These are phyloP conservation scores for Pseudochirops cupreus DNA, from an alignment of 2,797 vertebrate species.

Conservation along the genomic window DNA sequence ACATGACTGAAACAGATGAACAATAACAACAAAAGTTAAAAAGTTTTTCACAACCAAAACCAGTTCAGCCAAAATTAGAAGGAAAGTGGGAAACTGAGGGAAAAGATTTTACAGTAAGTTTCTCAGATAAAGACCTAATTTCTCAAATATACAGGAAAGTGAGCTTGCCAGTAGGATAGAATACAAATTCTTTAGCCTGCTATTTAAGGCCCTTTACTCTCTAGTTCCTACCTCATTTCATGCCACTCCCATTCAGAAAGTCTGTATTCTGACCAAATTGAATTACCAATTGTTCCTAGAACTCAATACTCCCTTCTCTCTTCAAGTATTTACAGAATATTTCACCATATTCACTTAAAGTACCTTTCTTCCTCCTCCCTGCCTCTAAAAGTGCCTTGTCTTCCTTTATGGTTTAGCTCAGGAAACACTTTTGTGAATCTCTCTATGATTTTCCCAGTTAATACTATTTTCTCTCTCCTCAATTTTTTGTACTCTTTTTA, in stretches of 20 bases:
- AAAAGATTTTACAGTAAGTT: neutral
- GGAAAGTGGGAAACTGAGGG: neutral
- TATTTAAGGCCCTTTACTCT: neutral
- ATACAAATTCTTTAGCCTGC: neutral
- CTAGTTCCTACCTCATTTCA: neutral
- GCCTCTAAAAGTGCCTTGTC: neutral
- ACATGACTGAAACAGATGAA: neutral
- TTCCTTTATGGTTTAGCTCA: neutral
- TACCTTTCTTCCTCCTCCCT: neutral
- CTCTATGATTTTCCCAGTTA: neutral
- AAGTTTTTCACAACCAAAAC: neutral
- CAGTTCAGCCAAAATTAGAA: neutral
- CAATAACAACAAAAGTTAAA: neutral
- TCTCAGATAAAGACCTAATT: neutral
- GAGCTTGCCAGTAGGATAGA: neutral
- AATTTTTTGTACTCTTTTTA: neutral
- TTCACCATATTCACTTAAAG: neutral
- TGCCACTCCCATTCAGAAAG: neutral
- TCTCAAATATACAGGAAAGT: neutral
- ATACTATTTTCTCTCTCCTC: neutral
- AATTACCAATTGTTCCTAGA: neutral
- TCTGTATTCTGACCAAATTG: neutral
- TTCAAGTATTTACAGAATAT: neutral
- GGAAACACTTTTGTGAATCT: neutral
- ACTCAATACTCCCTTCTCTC: neutral